Percentiles rank a stretch among this genome's conserved stretches.
Evolutionary conservation across 1,140 invertebrate genomes (phyloP).

Genomic region (Bombus fervidus): DNA sequence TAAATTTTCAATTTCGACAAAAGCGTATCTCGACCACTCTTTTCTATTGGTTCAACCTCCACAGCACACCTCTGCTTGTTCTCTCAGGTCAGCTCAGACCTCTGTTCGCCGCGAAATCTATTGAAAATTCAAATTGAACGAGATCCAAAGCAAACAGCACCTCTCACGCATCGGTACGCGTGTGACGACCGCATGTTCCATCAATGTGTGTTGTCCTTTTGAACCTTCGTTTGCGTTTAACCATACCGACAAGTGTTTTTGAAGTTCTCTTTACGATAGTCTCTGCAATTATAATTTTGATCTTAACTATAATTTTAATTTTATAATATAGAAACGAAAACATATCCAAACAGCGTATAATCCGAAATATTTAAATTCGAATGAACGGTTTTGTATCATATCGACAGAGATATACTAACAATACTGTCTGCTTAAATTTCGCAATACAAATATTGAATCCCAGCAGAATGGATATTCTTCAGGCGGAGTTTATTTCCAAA

Average conservation of each 20-base stretch:
- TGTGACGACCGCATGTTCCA: slow-evolving; percentile 9
- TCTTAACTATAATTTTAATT: too few species aligned
- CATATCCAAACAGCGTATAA: too few species aligned
- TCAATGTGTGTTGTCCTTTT: slow-evolving; percentile 5
- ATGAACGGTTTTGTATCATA: too few species aligned
- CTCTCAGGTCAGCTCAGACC: neutral
- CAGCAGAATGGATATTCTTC: too few species aligned
- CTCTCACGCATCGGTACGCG: slow-evolving; percentile 1
- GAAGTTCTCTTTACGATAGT: neutral
- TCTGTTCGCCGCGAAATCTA: neutral
- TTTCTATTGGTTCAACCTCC: neutral
- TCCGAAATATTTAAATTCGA: too few species aligned
- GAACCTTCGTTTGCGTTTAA: slow-evolving; percentile 39
- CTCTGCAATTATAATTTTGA: neutral
- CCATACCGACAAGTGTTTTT: neutral
- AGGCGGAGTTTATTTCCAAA: neutral
- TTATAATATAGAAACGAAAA: too few species aligned
- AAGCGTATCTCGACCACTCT: too few species aligned
- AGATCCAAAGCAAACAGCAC: slow-evolving; percentile 21
- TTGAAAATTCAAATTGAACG: slow-evolving; percentile 27
- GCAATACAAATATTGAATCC: too few species aligned
- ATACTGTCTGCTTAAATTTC: too few species aligned
- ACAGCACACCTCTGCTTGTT: neutral
- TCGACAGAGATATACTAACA: too few species aligned
- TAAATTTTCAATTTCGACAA: neutral